phyloP scores from a whole-genome alignment of 2,113 vertebrate genomes.

The Caracal caracal region DNA sequence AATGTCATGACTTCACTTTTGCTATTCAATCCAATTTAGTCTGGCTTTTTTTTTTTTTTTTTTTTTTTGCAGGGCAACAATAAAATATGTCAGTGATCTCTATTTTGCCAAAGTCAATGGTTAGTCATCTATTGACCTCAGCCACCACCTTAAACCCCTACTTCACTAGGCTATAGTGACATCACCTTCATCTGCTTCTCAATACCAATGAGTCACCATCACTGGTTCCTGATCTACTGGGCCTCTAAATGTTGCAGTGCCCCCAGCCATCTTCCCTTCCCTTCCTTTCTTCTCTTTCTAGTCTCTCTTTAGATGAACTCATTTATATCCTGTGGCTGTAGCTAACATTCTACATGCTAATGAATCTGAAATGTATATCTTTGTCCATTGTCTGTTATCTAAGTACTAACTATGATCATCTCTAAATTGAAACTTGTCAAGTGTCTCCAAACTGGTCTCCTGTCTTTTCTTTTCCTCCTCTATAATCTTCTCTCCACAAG shows the following conservation, averaged over 20 bases:
- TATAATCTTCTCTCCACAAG: neutral
- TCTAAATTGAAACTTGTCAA: neutral
- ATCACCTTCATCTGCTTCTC: no score
- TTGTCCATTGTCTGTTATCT: neutral
- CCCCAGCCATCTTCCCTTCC: neutral
- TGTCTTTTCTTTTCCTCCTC: neutral
- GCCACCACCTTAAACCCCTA: neutral
- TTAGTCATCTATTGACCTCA: neutral
- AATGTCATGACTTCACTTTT: neutral
- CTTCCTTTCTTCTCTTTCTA: neutral
- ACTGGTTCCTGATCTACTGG: neutral
- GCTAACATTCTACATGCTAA: neutral
- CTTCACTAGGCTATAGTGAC: neutral
- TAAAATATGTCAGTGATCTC: neutral
- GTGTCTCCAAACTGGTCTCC: neutral
- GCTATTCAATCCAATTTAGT: neutral
- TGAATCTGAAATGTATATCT: neutral
- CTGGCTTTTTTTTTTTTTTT: neutral
- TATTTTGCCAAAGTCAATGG: neutral
- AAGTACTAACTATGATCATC: neutral
- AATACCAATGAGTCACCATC: neutral
- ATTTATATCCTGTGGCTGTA: neutral
- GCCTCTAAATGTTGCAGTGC: neutral
- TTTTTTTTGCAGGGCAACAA: neutral
- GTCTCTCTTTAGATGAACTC: neutral